These are phyloP conservation scores for Heteromormyrus szaboi DNA, from an alignment of 2,797 vertebrate genomes.

Conservation along the genomic window DNA sequence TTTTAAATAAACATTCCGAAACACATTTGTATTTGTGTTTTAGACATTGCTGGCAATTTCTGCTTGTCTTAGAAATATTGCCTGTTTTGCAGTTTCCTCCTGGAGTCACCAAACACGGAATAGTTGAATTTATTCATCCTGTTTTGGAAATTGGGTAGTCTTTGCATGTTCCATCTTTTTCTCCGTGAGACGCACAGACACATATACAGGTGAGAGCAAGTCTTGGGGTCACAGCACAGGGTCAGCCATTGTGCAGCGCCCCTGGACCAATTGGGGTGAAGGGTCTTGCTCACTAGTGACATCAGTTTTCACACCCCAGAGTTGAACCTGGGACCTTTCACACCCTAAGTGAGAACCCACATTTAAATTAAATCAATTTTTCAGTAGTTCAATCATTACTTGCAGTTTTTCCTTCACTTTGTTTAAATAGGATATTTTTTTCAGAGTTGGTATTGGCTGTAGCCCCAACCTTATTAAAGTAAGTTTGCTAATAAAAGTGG, in stretches of 20 bases:
- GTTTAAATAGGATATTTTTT: not conserved
- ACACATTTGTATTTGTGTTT: not conserved
- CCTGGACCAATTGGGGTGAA: not conserved
- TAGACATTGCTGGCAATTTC: not conserved
- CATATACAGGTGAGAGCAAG: not conserved
- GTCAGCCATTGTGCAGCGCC: not conserved
- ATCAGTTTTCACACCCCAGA: not conserved
- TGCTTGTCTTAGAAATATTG: not conserved
- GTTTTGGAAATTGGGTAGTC: not conserved
- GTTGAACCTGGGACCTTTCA: not conserved
- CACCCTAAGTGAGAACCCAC: not conserved
- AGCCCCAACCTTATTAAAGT: not conserved
- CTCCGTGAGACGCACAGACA: not conserved
- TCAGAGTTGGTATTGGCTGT: not conserved
- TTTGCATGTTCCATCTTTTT: not conserved
- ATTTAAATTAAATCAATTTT: not conserved
- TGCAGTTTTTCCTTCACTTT: not conserved
- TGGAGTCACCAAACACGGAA: not conserved
- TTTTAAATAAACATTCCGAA: not conserved
- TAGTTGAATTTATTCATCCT: not conserved
- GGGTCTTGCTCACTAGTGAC: not conserved
- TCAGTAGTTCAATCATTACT: not conserved
- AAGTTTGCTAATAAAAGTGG: not conserved
- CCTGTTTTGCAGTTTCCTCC: not conserved
- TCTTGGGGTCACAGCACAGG: not conserved